Evolutionary conservation across 92 coral and sea anemone genomes (phyloP), one percentile per base, ranked within the genome.

Genomic region (Virgularia gustaviana): DNA sequence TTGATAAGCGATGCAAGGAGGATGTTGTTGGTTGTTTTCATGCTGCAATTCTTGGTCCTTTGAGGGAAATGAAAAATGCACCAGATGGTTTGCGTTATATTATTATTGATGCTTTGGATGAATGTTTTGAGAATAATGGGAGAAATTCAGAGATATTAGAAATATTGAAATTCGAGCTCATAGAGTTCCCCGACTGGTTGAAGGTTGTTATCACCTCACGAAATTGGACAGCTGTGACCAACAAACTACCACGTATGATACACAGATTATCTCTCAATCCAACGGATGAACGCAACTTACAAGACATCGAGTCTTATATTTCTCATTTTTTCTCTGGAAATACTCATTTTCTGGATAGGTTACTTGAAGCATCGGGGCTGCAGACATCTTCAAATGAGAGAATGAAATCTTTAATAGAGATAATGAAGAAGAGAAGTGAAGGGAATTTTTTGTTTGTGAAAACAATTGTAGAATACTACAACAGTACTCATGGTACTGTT

Each of bases 11-110:
- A 24, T 65, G 55, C 47, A 30, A 41, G 3, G 4, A 43, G 3
- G 89, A 85, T 29, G 89, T 88, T 10, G 62, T 83, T 2, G 88
- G 85, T 2, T 83, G 97, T 56, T 91, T 91, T 47, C 83, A 88
- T 2, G 83, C 78, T 24, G 87, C 86, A 49, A 60, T 91, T n/a
- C 42, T 88, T 33, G 68, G 72, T 15, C 97, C 97, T 18, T 72
- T 91, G 62, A 61, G 70, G 71, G 60, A 63, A 3, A 47, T 88
- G 23, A 49, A 47, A 29, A 52, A 52, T 52, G 29, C 30, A 10
- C 47, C 60, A 5, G 62, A 68, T 51, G 32, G 61, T 18, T 47
- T 25, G 12, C 60, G 61, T 6, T 89, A 78, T 72, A 74, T 89
- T 15, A 35, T 85, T 0, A 62, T 89, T 13, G 96, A 89, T 63